Evolutionary conservation across 2,888 invertebrate species (phyloP), one percentile per base, ranked within the genome.

Genomic region (Spatulosminthurus flaviceps): DNA sequence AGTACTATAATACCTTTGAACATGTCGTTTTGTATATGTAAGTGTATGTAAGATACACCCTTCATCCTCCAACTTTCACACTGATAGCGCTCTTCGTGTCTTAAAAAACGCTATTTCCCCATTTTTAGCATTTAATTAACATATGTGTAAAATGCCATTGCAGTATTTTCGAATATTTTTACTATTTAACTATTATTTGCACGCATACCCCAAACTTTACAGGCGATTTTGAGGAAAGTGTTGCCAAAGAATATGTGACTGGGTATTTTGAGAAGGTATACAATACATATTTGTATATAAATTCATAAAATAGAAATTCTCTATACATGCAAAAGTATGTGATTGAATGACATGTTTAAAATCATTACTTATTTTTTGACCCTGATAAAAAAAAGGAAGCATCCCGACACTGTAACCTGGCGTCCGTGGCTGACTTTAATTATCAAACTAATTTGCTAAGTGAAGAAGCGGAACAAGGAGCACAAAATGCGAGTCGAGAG

Each of bases 361-460:
- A 2, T 51, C 51, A 51, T 34, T n/a, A n/a, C n/a, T n/a, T n/a
- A n/a, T n/a, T n/a, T n/a, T 34, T 34, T 34, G 34, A 34, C 34
- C 51, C 16, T n/a, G n/a, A n/a, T n/a, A n/a, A n/a, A 19, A 19
- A 29, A 41, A 24, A 72, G 72, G 22, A 72, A 72, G 42, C 80
- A 11, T 83, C 81, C 5, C 16, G 51, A 2, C 72, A 80, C 43
- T 89, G 89, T 82, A 87, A 87, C 82, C 86, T 87, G 67, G 80
- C 85, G 11, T 86, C 86, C 51, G 84, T 86, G 9, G 87, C 88
- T 21, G 87, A 87, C 82, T 89, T 88, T 87, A 84, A 86, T 28
- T 87, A 86, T 81, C 86, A 87, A 34, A 87, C 87, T 1, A 88
- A 89, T 84, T 82, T 88, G 2, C 85, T 43, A 34, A 82, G 80